Conservation (phyloP, 2,888 invertebrate genomes). For the Idaea dimidiata region DNA sequence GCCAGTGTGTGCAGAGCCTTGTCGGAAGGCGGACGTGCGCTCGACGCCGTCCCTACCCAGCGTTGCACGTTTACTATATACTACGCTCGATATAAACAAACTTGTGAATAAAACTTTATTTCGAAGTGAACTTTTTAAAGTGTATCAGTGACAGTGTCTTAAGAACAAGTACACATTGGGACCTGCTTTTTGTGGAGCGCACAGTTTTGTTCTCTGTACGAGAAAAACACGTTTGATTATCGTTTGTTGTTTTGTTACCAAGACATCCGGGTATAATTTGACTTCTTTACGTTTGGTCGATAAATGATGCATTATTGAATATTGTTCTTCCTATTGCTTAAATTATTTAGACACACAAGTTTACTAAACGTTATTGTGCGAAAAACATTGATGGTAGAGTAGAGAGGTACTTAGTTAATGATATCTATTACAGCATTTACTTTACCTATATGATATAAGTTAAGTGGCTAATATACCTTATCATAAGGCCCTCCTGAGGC, state of each 20-base stretch:
- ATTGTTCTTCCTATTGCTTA: background rate
- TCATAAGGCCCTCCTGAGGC: background rate
- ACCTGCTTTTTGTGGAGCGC: constrained; percentile 45
- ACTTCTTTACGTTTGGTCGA: constrained; percentile 38
- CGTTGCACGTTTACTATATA: constrained; percentile 45
- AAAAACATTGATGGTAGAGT: constrained; percentile 43
- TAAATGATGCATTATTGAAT: constrained; percentile 25
- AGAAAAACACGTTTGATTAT: constrained; percentile 71
- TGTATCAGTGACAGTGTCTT: constrained; percentile 47
- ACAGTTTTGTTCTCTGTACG: constrained; percentile 56
- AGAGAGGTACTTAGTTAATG: constrained; percentile 11
- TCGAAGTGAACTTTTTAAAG: constrained; percentile 45
- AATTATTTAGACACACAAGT: background rate
- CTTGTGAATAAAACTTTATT: constrained; percentile 58
- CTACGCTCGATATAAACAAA: constrained; percentile 54
- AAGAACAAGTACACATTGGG: constrained; percentile 44
- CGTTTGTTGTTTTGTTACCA: constrained; percentile 74
- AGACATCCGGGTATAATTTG: constrained; percentile 68
- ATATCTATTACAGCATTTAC: background rate
- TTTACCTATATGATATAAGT: constrained; percentile 3
- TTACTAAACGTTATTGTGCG: constrained; percentile 12
- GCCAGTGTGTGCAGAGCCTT: constrained; percentile 60
- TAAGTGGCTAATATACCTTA: background rate
- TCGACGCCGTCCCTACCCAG: constrained; percentile 30
- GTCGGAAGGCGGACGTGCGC: constrained; percentile 57